Conservation (phyloP, 2,113 vertebrate genomes). For the Phrynosoma blainvillii region DNA sequence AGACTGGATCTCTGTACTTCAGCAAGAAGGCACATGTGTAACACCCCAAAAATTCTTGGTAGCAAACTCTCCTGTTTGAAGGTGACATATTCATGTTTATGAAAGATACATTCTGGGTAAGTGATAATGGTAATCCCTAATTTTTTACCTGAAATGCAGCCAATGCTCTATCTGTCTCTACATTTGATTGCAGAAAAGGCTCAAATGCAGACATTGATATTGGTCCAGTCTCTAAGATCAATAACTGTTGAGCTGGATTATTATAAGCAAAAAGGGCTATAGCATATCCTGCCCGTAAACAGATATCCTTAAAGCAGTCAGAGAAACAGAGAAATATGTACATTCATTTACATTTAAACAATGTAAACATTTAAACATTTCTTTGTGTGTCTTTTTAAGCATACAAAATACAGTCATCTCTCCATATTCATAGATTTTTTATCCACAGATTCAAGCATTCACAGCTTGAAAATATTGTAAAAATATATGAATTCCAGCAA, state of each 20-base stretch:
- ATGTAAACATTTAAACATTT: no score
- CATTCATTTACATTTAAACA: neutral
- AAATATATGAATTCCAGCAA: no score
- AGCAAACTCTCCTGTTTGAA: neutral
- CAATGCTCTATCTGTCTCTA: constrained; percentile 74
- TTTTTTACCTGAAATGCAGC: constrained; percentile 82
- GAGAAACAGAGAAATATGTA: neutral
- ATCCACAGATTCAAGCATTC: no score
- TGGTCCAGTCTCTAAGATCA: constrained; percentile 71
- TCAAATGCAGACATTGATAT: constrained; percentile 72
- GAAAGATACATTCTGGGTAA: neutral
- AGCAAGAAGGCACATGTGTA: no score
- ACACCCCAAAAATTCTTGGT: neutral
- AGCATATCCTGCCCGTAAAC: constrained; percentile 77
- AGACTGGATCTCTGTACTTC: no score
- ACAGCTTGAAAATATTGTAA: no score
- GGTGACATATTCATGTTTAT: neutral
- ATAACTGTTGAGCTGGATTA: constrained; percentile 72
- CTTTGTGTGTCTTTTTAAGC: neutral
- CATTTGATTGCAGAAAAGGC: constrained; percentile 70
- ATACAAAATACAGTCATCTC: no score
- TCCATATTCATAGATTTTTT: no score
- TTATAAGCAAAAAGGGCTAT: constrained; percentile 80
- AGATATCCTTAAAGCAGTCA: constrained; percentile 67
- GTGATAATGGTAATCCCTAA: neutral